Conservation (phyloP, 37 sponge, comb jelly and placozoan genomes). For the Chondrosia reniformis region DNA sequence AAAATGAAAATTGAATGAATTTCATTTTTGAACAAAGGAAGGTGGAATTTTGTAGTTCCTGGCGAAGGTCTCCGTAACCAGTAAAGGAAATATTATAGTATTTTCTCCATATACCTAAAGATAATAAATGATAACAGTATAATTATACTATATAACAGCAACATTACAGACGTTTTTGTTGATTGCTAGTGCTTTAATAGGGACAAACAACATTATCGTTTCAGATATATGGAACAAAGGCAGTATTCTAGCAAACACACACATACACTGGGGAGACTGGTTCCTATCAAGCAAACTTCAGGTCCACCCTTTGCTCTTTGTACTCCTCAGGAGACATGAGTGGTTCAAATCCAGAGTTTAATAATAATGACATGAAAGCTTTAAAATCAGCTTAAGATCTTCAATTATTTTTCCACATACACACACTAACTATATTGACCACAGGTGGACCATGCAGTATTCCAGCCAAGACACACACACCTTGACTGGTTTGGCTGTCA, state of each 20-base stretch:
- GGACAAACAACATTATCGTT: no score
- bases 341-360: not conserved
- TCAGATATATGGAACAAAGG: not conserved
- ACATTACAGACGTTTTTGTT: no score
- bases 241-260: not conserved
- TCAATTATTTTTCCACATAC: not conserved
- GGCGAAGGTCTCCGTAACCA: constrained; percentile 96
- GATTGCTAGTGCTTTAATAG: no score
- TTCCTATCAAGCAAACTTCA: not conserved
- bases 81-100: constrained; percentile 81
- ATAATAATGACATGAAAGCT: not conserved
- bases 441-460: not conserved
- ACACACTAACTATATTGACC: not conserved
- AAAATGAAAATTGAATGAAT: not conserved
- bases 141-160: no score
- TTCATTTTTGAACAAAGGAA: not conserved
- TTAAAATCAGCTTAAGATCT: no score
- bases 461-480: constrained; percentile 20
- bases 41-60: constrained; percentile 31
- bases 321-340: no score
- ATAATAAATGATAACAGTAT: not conserved
- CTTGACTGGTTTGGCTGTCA: constrained; percentile 80
- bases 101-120: constrained; percentile 72
- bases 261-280: not conserved
- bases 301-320: no score